Conservation (phyloP, 30 jellyfish, hydroid and myxozoan genomes). For the Turritopsis rubra region DNA sequence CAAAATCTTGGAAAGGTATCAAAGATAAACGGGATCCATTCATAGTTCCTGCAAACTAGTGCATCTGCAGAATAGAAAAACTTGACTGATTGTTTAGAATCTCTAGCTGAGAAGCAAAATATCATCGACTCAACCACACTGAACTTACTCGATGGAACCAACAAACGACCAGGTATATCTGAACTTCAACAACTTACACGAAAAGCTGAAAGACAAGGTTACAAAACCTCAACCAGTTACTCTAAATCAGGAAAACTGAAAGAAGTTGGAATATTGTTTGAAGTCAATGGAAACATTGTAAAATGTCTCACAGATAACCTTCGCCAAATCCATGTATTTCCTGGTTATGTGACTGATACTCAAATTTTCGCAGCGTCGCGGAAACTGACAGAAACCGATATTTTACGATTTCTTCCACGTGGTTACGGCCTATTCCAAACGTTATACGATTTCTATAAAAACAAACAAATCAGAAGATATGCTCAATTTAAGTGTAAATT, state of each 20-base stretch:
- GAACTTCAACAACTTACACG: neutral
- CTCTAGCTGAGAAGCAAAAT: neutral
- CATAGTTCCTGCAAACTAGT: no score
- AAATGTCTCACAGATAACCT: neutral
- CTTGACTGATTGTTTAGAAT: neutral
- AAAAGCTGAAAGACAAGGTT: neutral
- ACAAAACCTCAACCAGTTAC: neutral
- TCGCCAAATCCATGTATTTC: conserved; percentile 27
- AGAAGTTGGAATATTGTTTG: neutral
- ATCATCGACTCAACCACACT: neutral
- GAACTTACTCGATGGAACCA: neutral
- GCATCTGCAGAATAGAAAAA: no score
- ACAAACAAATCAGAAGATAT: neutral
- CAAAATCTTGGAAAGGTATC: no score
- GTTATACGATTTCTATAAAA: conserved; percentile 33
- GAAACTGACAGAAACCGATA: conserved; percentile 31
- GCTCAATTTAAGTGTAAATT: neutral
- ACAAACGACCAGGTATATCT: neutral
- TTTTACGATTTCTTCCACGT: conserved; percentile 50
- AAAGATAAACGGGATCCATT: no score
- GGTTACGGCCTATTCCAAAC: conserved; percentile 40
- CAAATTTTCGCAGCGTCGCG: conserved; percentile 50
- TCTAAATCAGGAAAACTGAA: neutral
- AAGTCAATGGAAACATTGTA: neutral
- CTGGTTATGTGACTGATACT: conserved; percentile 19